A percentile compares a stretch with the other conserved stretches of the same genome.
Conservation (phyloP, 2,113 vertebrate genomes). For the Engraulis encrasicolus region DNA sequence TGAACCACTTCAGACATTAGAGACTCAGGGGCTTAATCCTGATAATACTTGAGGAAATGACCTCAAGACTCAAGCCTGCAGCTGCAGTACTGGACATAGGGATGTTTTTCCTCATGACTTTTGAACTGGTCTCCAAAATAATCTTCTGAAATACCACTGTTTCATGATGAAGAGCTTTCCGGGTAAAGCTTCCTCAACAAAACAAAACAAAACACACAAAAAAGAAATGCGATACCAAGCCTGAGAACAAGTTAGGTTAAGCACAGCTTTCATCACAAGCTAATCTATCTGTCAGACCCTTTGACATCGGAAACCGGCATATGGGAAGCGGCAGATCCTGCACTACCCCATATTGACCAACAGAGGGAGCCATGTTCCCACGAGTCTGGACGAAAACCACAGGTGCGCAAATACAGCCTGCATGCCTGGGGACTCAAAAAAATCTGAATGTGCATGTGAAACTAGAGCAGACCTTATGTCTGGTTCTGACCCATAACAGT, state of each 20-base stretch:
- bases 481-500: too few relatives aligned
- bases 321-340: neutral
- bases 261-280: conserved; percentile 15
- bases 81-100: neutral
- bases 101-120: neutral
- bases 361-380: conserved; percentile 54
- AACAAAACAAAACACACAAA: neutral
- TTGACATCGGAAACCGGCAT: neutral
- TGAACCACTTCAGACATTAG: neutral
- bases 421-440: too few relatives aligned
- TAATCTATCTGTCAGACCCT: neutral
- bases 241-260: neutral
- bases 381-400: neutral
- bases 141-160: neutral
- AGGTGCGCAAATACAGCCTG: neutral
- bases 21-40: neutral
- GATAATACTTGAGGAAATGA: neutral
- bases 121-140: neutral
- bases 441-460: neutral
- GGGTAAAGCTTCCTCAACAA: neutral
- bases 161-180: neutral
- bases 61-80: neutral
- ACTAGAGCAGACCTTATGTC: neutral
- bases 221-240: neutral
- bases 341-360: conserved; percentile 36